A percentile compares a stretch with the other conserved stretches of the same genome.
Conservation (phyloP, 2,113 vertebrate species). For the Guaruba guarouba region DNA sequence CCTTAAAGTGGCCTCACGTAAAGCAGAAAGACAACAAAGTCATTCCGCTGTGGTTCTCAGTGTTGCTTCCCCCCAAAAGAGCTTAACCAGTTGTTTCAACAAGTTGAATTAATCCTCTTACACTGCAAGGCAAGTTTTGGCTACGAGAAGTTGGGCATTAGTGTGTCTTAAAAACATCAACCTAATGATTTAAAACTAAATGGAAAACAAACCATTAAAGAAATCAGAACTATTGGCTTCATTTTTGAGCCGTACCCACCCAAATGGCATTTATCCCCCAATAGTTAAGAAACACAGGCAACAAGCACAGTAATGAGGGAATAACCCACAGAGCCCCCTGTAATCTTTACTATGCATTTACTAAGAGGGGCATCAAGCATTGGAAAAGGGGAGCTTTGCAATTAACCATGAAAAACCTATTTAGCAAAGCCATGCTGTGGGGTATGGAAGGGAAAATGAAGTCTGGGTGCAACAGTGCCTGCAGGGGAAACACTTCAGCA, state of each 20-base stretch:
- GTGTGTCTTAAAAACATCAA: not conserved
- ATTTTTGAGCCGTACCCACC: not conserved
- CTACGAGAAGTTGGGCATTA: not conserved
- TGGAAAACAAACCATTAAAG: not conserved
- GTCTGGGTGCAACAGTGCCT: not conserved
- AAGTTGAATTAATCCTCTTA: not conserved
- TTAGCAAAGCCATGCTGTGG: not conserved
- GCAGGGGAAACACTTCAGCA: not conserved
- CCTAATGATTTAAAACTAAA: not conserved
- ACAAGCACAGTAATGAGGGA: not conserved
- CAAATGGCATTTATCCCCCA: not conserved
- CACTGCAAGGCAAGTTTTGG: not conserved
- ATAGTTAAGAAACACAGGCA: not conserved
- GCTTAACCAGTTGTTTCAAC: not conserved
- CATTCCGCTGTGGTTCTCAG: not conserved
- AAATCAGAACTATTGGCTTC: not conserved
- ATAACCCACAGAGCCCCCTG: accelerated
- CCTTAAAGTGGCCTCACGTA: not conserved
- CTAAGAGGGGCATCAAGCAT: not conserved
- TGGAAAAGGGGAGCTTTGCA: not conserved
- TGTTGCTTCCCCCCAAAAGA: not conserved
- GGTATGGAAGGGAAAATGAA: not conserved
- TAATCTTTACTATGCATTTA: not conserved
- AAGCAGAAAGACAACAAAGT: not conserved
- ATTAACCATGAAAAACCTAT: not conserved